Evolutionary conservation across 2,888 invertebrate genomes (phyloP), one percentile per base, ranked within the genome.

Genomic region (Boloria euphrosyne): DNA sequence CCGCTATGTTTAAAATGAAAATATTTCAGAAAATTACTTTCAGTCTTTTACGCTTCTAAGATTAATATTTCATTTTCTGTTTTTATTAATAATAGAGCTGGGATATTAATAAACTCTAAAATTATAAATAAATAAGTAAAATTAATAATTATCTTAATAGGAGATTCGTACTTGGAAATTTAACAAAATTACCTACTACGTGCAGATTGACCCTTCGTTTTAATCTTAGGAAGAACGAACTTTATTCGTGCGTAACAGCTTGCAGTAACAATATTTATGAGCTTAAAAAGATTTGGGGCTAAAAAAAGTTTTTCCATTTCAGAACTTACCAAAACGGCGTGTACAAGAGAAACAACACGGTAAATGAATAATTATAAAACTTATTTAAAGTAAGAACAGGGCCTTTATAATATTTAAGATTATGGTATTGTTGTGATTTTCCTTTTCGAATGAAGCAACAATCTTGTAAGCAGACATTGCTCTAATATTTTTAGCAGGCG

Each of bases 261-360:
- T 89, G 89, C 83, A 76, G 80, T 82, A 82, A 85, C 89, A 87
- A 87, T 90, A 91, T 91, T 92, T 92, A 91, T 88, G 82, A 80
- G 66, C 62, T 68, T 59, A 65, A 80, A 81, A 80, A 86, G 87
- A 89, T 89, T 89, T 85, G 72, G 80, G 82, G 82, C 84, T 85
- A 85, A 86, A 84, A 88, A 87, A 90, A 90, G 81, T 90, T 91
- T 90, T 88, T 87, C 87, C 89, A 90, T 90, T 90, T 86, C 82
- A 74, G 80, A 90, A 89, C 71, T 74, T 73, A 67, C 51, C 58
- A 60, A 68, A 73, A 75, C 63, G 65, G 65, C 67, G 62, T 67
- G 27, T 54, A 65, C 55, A 51, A 31, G 22, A 0, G 2, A 50
- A 22, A 18, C 63, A 62, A 54, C 55, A 67, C 58, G 62, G 65